phyloP scores from a whole-genome alignment of 2,797 vertebrate genomes.

The Delichon dasypus region DNA sequence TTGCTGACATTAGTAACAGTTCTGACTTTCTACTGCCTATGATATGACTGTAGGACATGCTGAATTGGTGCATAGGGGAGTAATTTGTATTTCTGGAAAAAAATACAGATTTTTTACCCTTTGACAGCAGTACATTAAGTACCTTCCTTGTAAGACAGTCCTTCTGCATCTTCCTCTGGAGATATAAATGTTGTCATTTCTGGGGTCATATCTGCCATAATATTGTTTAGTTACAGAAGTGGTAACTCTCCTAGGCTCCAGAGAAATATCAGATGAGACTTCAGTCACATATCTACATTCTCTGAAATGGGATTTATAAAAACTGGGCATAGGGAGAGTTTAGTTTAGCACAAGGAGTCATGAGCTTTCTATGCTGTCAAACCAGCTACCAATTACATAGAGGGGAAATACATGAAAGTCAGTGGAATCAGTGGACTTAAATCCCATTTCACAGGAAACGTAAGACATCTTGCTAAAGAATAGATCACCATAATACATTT shows the following conservation, averaged over 20 bases:
- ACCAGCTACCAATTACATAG: background rate
- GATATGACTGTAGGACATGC: background rate
- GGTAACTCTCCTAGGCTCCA: background rate
- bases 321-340: background rate
- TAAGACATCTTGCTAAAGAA: background rate
- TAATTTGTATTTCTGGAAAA: background rate
- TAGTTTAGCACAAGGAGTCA: background rate
- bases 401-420: background rate
- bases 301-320: background rate
- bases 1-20: background rate
- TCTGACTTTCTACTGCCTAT: background rate
- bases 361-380: background rate
- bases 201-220: background rate
- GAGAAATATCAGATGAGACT: background rate
- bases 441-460: background rate
- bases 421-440: background rate
- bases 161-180: constrained; percentile 10
- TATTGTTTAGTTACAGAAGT: background rate
- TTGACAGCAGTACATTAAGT: background rate
- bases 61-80: background rate
- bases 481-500: background rate
- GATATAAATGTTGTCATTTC: background rate
- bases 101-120: background rate
- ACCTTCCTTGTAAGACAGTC: background rate
- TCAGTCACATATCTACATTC: background rate